A percentile compares a stretch with the other conserved stretches of the same genome.
These are phyloP conservation scores for Pomatorhinus ruficollis DNA, from an alignment of 2,113 vertebrate genomes.

Conservation along the genomic window DNA sequence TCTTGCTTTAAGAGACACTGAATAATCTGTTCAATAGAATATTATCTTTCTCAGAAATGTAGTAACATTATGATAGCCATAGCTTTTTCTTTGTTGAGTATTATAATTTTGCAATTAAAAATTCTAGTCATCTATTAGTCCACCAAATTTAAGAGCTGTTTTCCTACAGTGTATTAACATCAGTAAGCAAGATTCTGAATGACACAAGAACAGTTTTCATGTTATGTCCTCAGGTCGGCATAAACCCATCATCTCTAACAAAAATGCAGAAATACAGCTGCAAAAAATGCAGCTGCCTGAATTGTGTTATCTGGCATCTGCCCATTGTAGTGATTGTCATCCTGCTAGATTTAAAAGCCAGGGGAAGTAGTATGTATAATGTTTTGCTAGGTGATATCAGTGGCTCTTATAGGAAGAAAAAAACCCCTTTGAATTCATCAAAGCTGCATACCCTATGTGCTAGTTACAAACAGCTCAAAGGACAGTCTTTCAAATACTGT, in stretches of 20 bases:
- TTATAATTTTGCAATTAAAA: neutral
- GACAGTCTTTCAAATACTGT: neutral
- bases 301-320: neutral
- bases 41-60: neutral
- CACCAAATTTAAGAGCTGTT: neutral
- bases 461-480: neutral
- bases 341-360: neutral
- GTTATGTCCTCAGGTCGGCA: neutral
- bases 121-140: neutral
- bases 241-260: neutral
- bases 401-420: neutral
- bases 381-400: neutral
- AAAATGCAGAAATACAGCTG: neutral
- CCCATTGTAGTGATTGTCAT: fast-evolving
- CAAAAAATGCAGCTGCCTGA: neutral
- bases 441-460: neutral
- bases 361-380: neutral
- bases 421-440: neutral
- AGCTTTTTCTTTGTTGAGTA: neutral
- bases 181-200: neutral
- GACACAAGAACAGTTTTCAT: neutral
- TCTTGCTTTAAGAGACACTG: neutral
- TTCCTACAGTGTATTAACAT: neutral
- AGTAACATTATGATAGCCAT: neutral
- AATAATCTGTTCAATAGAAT: neutral